These are phyloP conservation scores for Merodon equestris DNA, from an alignment of 2,888 invertebrate genomes.

Conservation along the genomic window DNA sequence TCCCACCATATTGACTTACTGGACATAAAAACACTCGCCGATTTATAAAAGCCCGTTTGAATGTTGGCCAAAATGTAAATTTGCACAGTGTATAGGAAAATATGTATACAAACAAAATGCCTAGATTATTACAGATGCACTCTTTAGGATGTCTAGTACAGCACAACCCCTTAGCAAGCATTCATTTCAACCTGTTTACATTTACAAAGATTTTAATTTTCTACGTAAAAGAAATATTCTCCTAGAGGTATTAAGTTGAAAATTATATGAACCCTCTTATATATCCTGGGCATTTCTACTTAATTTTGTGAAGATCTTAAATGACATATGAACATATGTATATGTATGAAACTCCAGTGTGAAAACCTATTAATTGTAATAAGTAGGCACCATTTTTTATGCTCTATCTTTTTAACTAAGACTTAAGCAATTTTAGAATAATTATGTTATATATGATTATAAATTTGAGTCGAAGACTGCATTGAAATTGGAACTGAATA, in stretches of 20 bases:
- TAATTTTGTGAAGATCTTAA: too few relatives aligned
- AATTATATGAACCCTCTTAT: constrained; percentile 2
- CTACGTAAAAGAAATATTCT: constrained; percentile 30
- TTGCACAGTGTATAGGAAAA: constrained; percentile 26
- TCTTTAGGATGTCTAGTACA: constrained; percentile 23
- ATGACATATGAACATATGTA: too few relatives aligned
- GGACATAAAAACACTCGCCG: constrained; percentile 32
- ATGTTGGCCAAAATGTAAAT: constrained; percentile 60
- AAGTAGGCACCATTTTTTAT: too few relatives aligned
- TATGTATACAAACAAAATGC: constrained; percentile 42
- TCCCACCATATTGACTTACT: constrained; percentile 55
- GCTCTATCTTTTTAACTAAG: too few relatives aligned
- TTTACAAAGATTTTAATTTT: constrained; percentile 58
- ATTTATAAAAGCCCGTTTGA: constrained; percentile 38
- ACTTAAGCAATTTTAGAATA: too few relatives aligned
- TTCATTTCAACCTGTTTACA: constrained; percentile 58
- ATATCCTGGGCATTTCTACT: too few relatives aligned
- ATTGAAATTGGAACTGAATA: too few relatives aligned
- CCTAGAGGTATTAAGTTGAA: constrained; percentile 22
- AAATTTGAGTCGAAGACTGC: too few relatives aligned
- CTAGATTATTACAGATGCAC: constrained; percentile 57
- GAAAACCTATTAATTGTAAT: too few relatives aligned
- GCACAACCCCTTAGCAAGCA: constrained; percentile 16
- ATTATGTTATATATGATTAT: too few relatives aligned
- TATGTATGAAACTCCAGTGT: too few relatives aligned